Percentiles rank a stretch among this genome's conserved stretches.
Conservation (phyloP, 2,797 vertebrate species). For the Sebastes nivosus region DNA sequence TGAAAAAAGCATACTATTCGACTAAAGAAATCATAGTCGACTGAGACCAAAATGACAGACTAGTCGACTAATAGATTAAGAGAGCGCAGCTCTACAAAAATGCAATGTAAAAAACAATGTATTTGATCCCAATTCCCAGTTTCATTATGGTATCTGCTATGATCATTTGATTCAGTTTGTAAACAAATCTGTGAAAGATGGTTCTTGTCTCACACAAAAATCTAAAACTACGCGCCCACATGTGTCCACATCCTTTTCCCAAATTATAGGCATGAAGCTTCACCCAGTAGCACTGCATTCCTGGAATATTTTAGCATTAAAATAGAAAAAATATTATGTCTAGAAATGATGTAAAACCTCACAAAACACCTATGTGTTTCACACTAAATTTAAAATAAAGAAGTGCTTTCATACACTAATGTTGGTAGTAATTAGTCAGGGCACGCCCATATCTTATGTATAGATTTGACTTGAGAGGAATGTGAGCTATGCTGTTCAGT, state of each 20-base stretch:
- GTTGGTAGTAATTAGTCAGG: neutral
- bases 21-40: too few relatives aligned
- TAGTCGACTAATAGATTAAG: too few relatives aligned
- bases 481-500: conserved; percentile 47
- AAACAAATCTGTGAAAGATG: conserved; percentile 19
- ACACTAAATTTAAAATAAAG: conserved; percentile 8
- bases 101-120: neutral
- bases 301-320: conserved; percentile 47
- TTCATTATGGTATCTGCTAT: neutral
- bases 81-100: neutral
- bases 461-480: conserved; percentile 53
- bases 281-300: conserved; percentile 33
- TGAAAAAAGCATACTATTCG: too few relatives aligned
- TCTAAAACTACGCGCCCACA: conserved; percentile 36
- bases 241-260: conserved; percentile 55
- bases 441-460: conserved; percentile 38
- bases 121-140: neutral
- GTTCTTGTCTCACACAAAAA: conserved; percentile 54
- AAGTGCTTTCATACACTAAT: neutral
- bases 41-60: too few relatives aligned
- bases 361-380: neutral
- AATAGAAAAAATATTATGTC: conserved; percentile 10
- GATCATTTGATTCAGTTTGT: neutral
- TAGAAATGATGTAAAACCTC: neutral
- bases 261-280: conserved; percentile 60